Evolutionary conservation across 2,888 invertebrate genomes (phyloP).

Genomic region (Drosophila testacea): DNA sequence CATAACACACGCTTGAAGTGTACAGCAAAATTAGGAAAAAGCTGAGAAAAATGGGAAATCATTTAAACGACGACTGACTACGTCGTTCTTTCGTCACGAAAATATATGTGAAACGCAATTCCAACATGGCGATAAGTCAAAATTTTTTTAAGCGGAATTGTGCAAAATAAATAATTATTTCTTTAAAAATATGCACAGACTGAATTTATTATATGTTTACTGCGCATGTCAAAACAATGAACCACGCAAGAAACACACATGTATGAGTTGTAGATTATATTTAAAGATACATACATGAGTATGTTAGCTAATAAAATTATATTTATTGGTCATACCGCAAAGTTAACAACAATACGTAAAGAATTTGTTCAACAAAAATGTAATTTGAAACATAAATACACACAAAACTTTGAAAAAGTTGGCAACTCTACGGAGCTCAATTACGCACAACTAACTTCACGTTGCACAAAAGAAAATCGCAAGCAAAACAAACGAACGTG

Average conservation of each 20-base stretch:
- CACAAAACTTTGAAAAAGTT: constrained; percentile 23
- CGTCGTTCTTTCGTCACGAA: constrained; percentile 35
- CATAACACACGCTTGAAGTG: constrained; percentile 59
- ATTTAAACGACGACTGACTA: constrained; percentile 22
- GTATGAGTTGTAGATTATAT: neutral
- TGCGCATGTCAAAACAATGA: constrained; percentile 73
- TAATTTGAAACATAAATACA: constrained; percentile 3
- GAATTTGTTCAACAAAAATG: neutral
- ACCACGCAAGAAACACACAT: constrained; percentile 12
- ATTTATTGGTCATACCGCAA: neutral
- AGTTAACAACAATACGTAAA: neutral
- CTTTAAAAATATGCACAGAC: constrained; percentile 8
- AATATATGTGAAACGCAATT: constrained; percentile 38
- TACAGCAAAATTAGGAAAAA: constrained; percentile 47
- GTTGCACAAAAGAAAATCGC: constrained; percentile 76
- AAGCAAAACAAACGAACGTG: constrained; percentile 75
- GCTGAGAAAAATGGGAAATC: constrained; percentile 28
- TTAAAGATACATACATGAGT: neutral
- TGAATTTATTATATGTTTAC: constrained; percentile 5
- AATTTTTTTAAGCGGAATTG: neutral
- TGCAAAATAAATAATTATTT: neutral
- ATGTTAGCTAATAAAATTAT: neutral
- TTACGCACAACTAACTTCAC: constrained; percentile 71
- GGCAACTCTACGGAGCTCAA: constrained; percentile 57
- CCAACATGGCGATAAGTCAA: constrained; percentile 54